Evolutionary conservation across 64 coral and sea anemone species (phyloP), one percentile per base, ranked within the genome.

Genomic region (Orbicella faveolata): DNA sequence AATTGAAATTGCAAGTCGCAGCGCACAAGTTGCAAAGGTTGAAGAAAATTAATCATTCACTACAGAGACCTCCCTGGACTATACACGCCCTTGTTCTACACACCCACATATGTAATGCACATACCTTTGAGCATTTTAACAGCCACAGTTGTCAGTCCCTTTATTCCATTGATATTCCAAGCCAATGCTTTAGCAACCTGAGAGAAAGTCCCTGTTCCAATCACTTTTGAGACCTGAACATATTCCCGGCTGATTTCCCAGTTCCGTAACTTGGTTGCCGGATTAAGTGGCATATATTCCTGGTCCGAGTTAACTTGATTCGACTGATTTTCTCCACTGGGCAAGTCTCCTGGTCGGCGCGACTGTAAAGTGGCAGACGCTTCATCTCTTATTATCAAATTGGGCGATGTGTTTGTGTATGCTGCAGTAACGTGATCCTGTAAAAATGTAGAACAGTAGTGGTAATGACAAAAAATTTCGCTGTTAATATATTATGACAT

Each of bases 91-190:
- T 5, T 48, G 44, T 6, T 6, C 4, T 48, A 6, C 44, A 5
- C 44, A 48, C 44, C 9, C 6, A 73, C 16, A 19, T 10, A 1
- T 30, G 0, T 54, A n/a, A 16, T 16, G 2, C 21, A 2, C 54
- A 75, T 76, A 96, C 94, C 90, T 87, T 88, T 96, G 2, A 96
- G 62, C 94, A 96, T 96, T 75, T 96, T 96, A 9, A 93, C 94
- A 18, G 94, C 94, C 10, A 96, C 94, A 62, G 76, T 85, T 67
- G 87, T 91, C 3, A 90, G 66, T 36, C 88, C 94, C 48, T 89
- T 84, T 37, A 78, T 73, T n/a, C 82, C 82, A 52, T 72, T 85
- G 9, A 70, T 17, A 65, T 85, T 52, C 65, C 11, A 72, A 51
- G 65, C 82, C 10, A 75, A 85, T 23, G 81, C 94, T 65, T 96